phyloP scores from a whole-genome alignment of 2,113 vertebrate genomes.

The Calyptommatus sinebrachiatus region DNA sequence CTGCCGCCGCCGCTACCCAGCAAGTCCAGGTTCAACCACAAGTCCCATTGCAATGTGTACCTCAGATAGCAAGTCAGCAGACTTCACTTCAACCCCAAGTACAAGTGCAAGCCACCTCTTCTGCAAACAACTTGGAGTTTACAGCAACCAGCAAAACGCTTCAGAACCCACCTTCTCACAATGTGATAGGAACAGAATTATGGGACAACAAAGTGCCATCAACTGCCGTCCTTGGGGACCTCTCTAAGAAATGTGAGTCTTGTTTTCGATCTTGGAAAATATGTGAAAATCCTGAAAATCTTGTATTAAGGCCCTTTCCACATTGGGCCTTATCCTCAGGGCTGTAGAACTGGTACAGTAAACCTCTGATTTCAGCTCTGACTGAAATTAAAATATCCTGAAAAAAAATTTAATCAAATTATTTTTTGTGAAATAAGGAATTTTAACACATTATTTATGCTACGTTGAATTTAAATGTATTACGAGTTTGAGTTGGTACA shows the following conservation, averaged over 20 bases:
- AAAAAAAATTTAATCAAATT: too few species aligned
- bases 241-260: conserved; percentile 86
- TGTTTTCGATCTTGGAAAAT: neutral
- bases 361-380: too few species aligned
- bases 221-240: conserved; percentile 82
- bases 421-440: too few species aligned
- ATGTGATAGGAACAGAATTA: conserved; percentile 82
- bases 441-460: too few species aligned
- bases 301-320: neutral
- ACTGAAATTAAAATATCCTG: too few species aligned
- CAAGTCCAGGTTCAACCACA: conserved; percentile 62
- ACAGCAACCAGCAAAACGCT: conserved; percentile 74
- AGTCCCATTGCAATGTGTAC: conserved; percentile 47
- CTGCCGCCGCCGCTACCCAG: conserved; percentile 37
- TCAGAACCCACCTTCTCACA: conserved; percentile 75
- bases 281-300: neutral
- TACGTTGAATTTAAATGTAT: too few species aligned
- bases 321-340: too few species aligned
- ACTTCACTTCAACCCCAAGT: conserved; percentile 55
- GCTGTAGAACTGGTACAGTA: too few species aligned
- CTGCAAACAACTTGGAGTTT: conserved; percentile 76
- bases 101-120: conserved; percentile 54
- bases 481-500: too few species aligned
- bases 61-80: conserved; percentile 62
- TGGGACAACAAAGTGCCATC: conserved; percentile 93